Percentiles rank a stretch among this genome's conserved stretches.
Evolutionary conservation across 2,113 vertebrate genomes (phyloP).

Genomic region (Syngnathus floridae): DNA sequence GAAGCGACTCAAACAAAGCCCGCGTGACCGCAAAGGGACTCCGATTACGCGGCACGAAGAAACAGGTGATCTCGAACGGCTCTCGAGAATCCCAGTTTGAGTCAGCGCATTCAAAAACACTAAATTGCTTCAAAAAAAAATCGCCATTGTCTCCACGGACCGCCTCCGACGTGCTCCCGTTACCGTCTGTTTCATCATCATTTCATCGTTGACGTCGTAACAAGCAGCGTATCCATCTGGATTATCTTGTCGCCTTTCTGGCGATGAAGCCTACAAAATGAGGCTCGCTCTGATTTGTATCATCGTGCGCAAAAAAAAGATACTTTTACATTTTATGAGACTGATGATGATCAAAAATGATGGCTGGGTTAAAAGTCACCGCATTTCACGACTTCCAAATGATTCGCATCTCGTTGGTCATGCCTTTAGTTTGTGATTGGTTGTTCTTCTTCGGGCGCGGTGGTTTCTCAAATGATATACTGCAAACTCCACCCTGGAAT

Average conservation of each 20-base stretch:
- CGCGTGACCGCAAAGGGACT: not conserved
- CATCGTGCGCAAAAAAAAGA: constrained; percentile 13
- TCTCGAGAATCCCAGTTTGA: not conserved
- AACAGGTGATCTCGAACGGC: not conserved
- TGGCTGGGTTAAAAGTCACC: not conserved
- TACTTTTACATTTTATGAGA: not conserved
- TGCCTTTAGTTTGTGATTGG: not conserved
- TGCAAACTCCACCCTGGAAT: not conserved
- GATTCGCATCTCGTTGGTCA: not conserved
- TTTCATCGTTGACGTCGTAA: not conserved
- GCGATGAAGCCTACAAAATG: constrained; percentile 1
- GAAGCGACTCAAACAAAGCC: constrained; percentile 5
- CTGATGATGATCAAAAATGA: not conserved
- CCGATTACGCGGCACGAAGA: not conserved
- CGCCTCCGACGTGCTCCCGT: constrained; percentile 5
- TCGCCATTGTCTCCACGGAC: not conserved
- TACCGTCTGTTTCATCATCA: constrained; percentile 34
- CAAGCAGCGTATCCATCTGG: constrained; percentile 2
- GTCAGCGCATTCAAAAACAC: not conserved
- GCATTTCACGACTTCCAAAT: no score
- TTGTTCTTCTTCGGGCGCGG: not conserved
- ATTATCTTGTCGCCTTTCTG: constrained; percentile 4
- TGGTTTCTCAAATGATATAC: not conserved
- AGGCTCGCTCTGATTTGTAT: constrained; percentile 7
- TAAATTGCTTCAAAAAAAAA: not conserved